Base-by-base conservation (phyloP, 1,140 invertebrate genomes). In the Drosophila insularis region DNA sequence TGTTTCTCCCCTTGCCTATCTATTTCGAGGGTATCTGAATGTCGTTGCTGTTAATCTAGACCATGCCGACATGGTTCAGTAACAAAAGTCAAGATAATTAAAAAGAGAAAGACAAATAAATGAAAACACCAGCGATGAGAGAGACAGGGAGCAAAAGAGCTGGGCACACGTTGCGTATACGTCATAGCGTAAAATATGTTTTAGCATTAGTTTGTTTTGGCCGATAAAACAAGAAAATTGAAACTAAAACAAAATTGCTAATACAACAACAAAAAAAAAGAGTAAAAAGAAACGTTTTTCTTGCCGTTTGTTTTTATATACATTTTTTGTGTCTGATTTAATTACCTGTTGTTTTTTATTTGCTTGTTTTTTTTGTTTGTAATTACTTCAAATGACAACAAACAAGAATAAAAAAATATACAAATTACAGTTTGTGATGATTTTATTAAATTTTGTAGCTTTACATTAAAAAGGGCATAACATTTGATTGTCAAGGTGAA, bases 171-270 rank as follows among this genome's bases (percentile, higher is more conserved):
- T 4, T 50, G 19, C 43, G 43, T 50, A 50, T 50, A 50, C 43
- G 43, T 50, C 43, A 50, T 21, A 21, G 43, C 32, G 8, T 50
- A 11, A 50, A 50, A 50, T 50, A 50, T 50, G 17, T 50, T 50
- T 50, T 50, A 50, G 43, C 21, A 50, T 50, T 50, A 21, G 43
- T 50, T 50, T 50, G 43, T 50, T 50, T 50, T 50, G 17, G 17
- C 1, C 11, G 43, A 50, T 50, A 50, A 50, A 50, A 11, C 17
- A 50, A 46, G 14, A 46, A 17, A 10, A 50, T 10, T 11, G 17
- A 50, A 21, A 50, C 13, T 50, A 50, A 50, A 50, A 50, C 43
- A 50, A 50, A 46, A 46, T 46, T 46, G 43, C 8, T 21, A 21
- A 50, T 2, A 19, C 43, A 50, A 19, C 21, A 19, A 19, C 19